Evolutionary conservation across 2,888 invertebrate species (phyloP), one percentile per base, ranked within the genome.

Genomic region (Drosophila fulvimacula): DNA sequence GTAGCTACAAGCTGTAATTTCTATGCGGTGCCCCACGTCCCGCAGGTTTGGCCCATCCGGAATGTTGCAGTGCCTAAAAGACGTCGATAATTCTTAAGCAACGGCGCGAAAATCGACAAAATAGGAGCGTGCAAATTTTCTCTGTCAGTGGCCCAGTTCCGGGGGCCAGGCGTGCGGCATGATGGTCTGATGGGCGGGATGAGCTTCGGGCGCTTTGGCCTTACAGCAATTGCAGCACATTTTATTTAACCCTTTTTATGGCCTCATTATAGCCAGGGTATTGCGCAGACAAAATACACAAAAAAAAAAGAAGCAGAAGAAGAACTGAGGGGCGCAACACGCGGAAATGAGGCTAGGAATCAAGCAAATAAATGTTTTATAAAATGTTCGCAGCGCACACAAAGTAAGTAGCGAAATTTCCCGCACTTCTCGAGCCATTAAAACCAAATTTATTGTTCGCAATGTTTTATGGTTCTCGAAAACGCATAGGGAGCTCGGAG

Each of bases 1-100:
- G 90, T 90, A 90, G 90, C 85, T 83, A 90, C 78, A 84, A 84
- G 85, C 89, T 80, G 89, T 82, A 90, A 89, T 89, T 90, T 86
- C 80, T 52, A 67, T 73, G 69, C 70, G 56, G 70, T 41, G 34
- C 59, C 71, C 46, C n/a, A 27, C 38, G 9, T 15, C 11, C 30
- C 39, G 24, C 53, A 27, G 15, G 3, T 17, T 38, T 36, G 51
- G 21, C 42, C 59, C 27, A 4, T 42, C 24, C 48, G 30, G 30
- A 39, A 46, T 44, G 44, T 32, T 48, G 57, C 66, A 42, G 21
- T 51, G 55, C 61, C 70, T 59, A 70, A 73, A 81, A 86, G 82
- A 86, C 87, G 78, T 83, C 83, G 82, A 83, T 83, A 83, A 83
- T 83, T 83, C 83, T 83, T 81, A 67, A 79, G 82, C 72, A 86